These are phyloP conservation scores for Pseudolycoriella hygida DNA, from an alignment of 2,888 invertebrate species.

Conservation along the genomic window DNA sequence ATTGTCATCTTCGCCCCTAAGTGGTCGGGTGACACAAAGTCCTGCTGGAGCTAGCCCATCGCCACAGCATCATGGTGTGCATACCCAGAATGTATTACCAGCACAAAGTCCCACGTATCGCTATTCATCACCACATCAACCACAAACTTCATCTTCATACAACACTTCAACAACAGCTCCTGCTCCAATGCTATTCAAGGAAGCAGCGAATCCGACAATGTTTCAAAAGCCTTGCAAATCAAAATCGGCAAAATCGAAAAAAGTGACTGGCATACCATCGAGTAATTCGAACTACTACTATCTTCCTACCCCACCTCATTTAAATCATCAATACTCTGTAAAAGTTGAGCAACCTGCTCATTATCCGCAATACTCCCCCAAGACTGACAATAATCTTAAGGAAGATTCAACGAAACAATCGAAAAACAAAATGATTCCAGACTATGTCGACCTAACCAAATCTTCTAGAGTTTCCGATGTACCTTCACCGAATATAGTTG, in stretches of 20 bases:
- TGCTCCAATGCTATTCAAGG: conserved; percentile 3
- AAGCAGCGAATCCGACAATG: conserved; percentile 1
- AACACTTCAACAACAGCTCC: not conserved
- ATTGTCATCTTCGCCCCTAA: conserved; percentile 7
- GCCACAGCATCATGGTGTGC: conserved; percentile 1
- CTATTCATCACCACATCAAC: conserved; percentile 10
- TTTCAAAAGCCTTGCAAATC: not conserved
- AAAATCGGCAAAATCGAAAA: not conserved
- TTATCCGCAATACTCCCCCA: no score
- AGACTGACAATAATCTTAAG: no score
- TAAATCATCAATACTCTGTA: not conserved
- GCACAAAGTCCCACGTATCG: conserved; percentile 11
- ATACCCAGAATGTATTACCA: conserved; percentile 4
- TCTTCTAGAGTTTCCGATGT: no score
- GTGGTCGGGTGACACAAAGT: conserved; percentile 9
- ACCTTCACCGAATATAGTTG: not conserved
- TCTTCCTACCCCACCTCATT: not conserved
- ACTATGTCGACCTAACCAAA: not conserved
- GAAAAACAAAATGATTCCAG: not conserved
- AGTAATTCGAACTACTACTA: not conserved
- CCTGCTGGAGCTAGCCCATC: conserved; percentile 5
- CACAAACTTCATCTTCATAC: conserved; percentile 3
- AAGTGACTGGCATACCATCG: not conserved
- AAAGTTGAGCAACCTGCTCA: not conserved
- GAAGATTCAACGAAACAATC: no score